These are phyloP conservation scores for Pipistrellus pipistrellus DNA, from an alignment of 2,797 vertebrate species.

Conservation along the genomic window DNA sequence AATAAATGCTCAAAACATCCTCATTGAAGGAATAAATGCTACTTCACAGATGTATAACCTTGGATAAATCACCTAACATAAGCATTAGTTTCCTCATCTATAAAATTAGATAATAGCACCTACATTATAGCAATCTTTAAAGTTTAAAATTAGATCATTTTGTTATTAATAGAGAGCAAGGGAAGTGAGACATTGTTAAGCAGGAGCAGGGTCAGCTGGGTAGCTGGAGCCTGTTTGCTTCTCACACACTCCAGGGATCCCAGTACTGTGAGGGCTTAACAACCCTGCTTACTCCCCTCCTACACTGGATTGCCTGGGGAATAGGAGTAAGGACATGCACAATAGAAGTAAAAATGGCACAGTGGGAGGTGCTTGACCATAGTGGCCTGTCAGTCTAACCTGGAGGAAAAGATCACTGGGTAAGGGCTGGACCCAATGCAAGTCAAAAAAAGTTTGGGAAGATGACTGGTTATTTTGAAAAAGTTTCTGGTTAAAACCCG, in stretches of 20 bases:
- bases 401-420: not conserved
- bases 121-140: not conserved
- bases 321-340: not conserved
- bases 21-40: not conserved
- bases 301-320: not conserved
- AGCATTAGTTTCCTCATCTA: not conserved
- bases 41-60: not conserved
- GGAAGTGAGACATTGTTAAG: not conserved
- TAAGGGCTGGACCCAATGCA: not conserved
- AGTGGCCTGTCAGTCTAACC: not conserved
- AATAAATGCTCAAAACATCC: not conserved
- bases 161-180: not conserved
- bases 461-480: no score
- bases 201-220: not conserved
- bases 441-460: no score
- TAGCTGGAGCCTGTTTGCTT: not conserved
- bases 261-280: not conserved
- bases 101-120: not conserved
- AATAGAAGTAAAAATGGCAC: not conserved
- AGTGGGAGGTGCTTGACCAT: not conserved
- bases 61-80: not conserved
- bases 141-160: conserved; percentile 17
- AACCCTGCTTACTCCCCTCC: not conserved
- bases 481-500: no score
- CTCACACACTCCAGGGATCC: not conserved